Evolutionary conservation across 2,113 vertebrate species (phyloP), one percentile per base, ranked within the genome.

Genomic region (Pomatostomus ruficeps): DNA sequence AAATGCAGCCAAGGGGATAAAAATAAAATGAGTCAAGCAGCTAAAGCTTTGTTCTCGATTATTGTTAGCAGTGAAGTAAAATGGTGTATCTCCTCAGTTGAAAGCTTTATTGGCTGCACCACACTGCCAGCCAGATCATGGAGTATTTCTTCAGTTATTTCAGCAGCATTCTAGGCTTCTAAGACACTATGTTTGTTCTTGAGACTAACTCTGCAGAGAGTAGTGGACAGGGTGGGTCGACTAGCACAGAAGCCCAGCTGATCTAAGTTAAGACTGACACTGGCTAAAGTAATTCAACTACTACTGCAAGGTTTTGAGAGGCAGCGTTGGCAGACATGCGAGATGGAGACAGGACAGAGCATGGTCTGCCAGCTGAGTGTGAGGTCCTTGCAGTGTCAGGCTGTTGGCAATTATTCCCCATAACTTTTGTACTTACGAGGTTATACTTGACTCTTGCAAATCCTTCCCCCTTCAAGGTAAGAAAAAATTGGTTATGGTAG

Each of bases 21-120:
- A 91, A 95, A 79, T 66, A 97, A 97, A 97, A 83, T 67, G 75
- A 59, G 88, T 57, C 6, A 89, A 91, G 74, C 81, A 89, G 9
- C 72, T 86, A 9, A 80, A 78, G 12, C 58, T 15, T 76, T 73
- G 33, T 66, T 88, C 38, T 94, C 4, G 0, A 4, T 93, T 95
- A 84, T 85, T 95, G 7, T 49, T 74, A 40, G 14, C 24, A 40
- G 18, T 82, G 19, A 67, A 80, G 31, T 74, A 43, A 84, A 75
- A 45, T 7, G 14, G 42, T n/a, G 3, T 40, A 18, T 54, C 20
- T 93, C 12, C 3, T 12, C 57, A 62, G 5, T 1, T 80, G 45
- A 17, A 54, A 62, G 43, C 6, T 33, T 48, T 36, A 86, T 29
- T 68, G 31, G 11, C 42, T 66, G 18, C 13, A 6, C 8, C 46